A percentile compares a stretch with the other conserved stretches of the same genome.
Conservation (phyloP, 2,113 vertebrate species). For the Pavo muticus region DNA sequence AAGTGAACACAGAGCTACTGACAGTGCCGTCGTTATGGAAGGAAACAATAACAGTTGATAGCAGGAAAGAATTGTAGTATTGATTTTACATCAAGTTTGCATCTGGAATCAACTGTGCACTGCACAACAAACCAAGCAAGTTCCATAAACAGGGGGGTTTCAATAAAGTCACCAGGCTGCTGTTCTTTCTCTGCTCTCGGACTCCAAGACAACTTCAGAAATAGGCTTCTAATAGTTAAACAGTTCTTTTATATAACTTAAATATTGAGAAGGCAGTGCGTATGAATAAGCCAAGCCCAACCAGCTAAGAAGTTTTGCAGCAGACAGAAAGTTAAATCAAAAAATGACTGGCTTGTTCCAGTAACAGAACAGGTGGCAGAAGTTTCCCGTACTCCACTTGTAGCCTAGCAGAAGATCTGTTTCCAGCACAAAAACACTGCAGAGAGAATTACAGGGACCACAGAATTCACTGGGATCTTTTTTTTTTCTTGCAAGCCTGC, state of each 20-base stretch:
- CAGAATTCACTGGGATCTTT: background rate
- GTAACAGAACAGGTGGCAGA: background rate
- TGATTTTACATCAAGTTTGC: background rate
- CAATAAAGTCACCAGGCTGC: background rate
- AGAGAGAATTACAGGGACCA: background rate
- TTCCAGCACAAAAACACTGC: background rate
- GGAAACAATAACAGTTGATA: background rate
- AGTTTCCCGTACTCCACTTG: background rate
- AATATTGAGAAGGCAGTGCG: background rate
- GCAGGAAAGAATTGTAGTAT: background rate
- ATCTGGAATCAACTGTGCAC: background rate
- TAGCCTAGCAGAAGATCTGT: background rate
- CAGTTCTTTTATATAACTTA: background rate
- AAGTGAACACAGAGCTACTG: background rate
- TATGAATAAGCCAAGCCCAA: background rate
- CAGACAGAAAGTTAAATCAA: background rate
- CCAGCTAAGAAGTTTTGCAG: background rate
- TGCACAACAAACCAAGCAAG: background rate
- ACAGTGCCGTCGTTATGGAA: fast-evolving
- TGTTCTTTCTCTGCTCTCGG: background rate
- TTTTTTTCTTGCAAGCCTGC: background rate
- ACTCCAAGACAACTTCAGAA: background rate
- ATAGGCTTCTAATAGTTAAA: background rate
- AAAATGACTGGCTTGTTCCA: background rate
- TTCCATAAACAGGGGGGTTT: background rate